These are phyloP conservation scores for Penaeus japonicus DNA, from an alignment of 1,140 invertebrate genomes.

Conservation along the genomic window DNA sequence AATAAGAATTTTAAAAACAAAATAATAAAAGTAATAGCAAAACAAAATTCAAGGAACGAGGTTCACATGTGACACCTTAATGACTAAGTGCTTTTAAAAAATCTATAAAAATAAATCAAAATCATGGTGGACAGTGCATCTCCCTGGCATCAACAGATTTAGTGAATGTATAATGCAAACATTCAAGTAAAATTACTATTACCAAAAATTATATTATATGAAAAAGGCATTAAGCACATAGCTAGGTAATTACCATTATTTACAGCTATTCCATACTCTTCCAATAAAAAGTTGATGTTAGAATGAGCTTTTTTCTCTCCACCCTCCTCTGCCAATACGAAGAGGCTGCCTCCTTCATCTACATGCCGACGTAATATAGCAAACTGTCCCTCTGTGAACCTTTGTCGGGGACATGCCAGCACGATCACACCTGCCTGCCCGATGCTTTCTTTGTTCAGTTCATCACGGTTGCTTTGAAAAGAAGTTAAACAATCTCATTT, in stretches of 20 bases:
- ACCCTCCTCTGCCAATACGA: slow-evolving; percentile 89
- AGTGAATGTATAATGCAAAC: not conserved
- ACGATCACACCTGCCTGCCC: slow-evolving; percentile 68
- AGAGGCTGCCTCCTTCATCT: slow-evolving; percentile 82
- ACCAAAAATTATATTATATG: not conserved
- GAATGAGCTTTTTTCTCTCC: slow-evolving; percentile 78
- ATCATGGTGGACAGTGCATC: too few relatives aligned
- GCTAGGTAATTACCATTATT: slow-evolving; percentile 79
- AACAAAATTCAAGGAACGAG: too few relatives aligned
- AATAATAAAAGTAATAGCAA: too few relatives aligned
- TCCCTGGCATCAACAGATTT: not conserved
- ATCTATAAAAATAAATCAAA: too few relatives aligned
- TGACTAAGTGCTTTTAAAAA: too few relatives aligned
- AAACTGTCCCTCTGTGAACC: slow-evolving; percentile 88
- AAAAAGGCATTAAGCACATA: not conserved
- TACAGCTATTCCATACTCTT: slow-evolving; percentile 94
- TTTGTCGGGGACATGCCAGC: slow-evolving; percentile 83
- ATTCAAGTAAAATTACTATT: not conserved
- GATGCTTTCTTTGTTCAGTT: slow-evolving; percentile 38
- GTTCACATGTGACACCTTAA: too few relatives aligned
- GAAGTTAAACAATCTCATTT: not conserved
- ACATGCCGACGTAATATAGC: slow-evolving; percentile 73
- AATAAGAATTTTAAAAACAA: too few relatives aligned
- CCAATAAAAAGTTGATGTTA: slow-evolving; percentile 96
- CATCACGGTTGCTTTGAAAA: slow-evolving; percentile 36